Conservation (phyloP, 2,113 vertebrate species). For the Lophochroa leadbeateri region DNA sequence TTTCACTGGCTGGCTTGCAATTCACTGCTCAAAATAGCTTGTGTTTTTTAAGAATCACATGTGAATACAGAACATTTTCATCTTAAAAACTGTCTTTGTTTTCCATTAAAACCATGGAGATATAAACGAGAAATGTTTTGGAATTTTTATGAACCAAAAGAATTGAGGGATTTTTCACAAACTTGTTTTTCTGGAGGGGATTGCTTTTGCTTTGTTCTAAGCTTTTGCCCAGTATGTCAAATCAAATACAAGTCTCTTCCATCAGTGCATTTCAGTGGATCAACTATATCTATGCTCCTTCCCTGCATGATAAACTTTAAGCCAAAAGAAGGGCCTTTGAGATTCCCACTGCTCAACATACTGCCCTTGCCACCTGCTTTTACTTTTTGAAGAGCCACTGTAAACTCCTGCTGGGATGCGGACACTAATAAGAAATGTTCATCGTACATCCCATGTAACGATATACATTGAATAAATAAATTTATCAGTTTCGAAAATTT, state of each 20-base stretch:
- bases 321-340: slow-evolving; percentile 4
- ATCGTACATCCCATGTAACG: not conserved
- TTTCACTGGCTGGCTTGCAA: slow-evolving; percentile 56
- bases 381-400: not conserved
- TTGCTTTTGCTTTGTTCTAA: slow-evolving; percentile 47
- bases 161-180: not conserved
- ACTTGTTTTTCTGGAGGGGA: slow-evolving; percentile 1
- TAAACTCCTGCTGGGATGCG: not conserved
- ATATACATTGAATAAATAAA: not conserved
- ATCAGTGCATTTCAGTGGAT: not conserved
- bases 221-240: slow-evolving; percentile 18
- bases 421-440: not conserved
- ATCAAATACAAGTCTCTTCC: slow-evolving; percentile 3
- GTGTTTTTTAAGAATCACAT: slow-evolving; percentile 56
- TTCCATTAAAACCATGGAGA: slow-evolving; percentile 21
- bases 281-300: not conserved
- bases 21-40: slow-evolving; percentile 60
- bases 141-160: not conserved
- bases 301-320: not conserved
- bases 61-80: slow-evolving; percentile 47
- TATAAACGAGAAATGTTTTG: slow-evolving; percentile 28
- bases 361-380: not conserved
- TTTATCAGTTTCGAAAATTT: not conserved
- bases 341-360: not conserved
- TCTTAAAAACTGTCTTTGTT: slow-evolving; percentile 33